Conservation (phyloP, 2,113 vertebrate species). For the Neogale vison region DNA sequence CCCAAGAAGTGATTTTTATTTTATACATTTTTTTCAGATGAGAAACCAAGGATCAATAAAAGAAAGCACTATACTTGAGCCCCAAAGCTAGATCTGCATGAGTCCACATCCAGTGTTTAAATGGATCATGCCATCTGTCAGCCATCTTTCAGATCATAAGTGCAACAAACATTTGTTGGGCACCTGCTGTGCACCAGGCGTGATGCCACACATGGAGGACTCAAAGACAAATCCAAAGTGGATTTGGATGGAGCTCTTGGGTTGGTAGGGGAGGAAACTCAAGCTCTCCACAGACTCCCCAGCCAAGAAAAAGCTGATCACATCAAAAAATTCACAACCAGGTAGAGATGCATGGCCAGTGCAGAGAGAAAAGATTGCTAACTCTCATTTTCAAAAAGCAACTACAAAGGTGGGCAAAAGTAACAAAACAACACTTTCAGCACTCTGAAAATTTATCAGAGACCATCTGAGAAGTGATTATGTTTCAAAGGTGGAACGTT, state of each 20-base stretch:
- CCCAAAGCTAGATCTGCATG: background rate
- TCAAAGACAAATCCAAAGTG: background rate
- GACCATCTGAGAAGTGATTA: background rate
- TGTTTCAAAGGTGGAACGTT: background rate
- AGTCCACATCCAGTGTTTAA: background rate
- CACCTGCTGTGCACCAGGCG: background rate
- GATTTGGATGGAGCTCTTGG: background rate
- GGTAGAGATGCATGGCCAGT: background rate
- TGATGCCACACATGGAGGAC: background rate
- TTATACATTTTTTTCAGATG: background rate
- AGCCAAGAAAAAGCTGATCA: background rate
- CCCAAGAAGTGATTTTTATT: background rate
- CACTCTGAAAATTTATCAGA: background rate
- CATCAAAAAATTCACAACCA: background rate
- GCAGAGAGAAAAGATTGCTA: background rate
- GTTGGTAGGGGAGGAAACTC: background rate
- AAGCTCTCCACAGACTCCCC: background rate
- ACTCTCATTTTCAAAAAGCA: background rate
- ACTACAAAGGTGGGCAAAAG: background rate
- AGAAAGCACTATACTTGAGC: background rate
- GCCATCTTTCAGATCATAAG: background rate
- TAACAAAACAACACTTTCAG: background rate
- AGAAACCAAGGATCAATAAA: conserved; percentile 2
- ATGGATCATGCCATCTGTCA: background rate
- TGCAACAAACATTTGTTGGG: background rate